Base-by-base conservation (phyloP, 2,113 vertebrate genomes). In the Corydoras sp. region DNA sequence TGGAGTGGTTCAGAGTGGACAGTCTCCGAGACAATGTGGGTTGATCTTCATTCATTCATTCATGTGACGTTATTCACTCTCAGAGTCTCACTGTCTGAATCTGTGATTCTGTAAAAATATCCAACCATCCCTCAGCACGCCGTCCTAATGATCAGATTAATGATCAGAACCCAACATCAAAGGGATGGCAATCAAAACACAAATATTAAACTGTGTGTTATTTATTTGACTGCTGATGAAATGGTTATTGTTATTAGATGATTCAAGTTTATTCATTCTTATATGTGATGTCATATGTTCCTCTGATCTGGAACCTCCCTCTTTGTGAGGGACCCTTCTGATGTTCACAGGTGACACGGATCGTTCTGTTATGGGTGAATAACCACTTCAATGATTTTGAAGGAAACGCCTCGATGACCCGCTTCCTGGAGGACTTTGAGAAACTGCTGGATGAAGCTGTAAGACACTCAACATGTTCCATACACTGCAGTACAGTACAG, bases 321-420 rank as follows among this genome's bases (percentile, higher is more conserved):
- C 14, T 13, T 2, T 24, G 18, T 24, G 18, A 24, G 18, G 18
- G 35, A 43, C 35, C 7, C 3, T 68, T 1, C 1, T 10, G 3
- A 71, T 76, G 18, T 63, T 14, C 75, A 13, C 79, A 98, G 96
- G 95, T 99, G 9, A 98, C 96, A 0, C 89, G 96, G 77, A 95
- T 98, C 64, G 93, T 99, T 51, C 85, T 98, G 53, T 85, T 99
- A 75, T 99, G 96, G 96, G 96, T 99, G 78, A 98, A 98, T 85
- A 99, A 99, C 84, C 96, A 99, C 81, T 99, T 99, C 80, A 99
- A 96, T 81, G 96, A 99, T 87, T 99, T 99, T 81, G 96, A 99
- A 88, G 94, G 94, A 14, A 92, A 98, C 83, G 89, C 89, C 15
- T 92, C 92, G 58, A 97, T 99, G 95, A 97, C 94, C 5, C 89